Base-by-base conservation (phyloP, 1,140 invertebrate genomes). In the Mercenaria mercenaria region DNA sequence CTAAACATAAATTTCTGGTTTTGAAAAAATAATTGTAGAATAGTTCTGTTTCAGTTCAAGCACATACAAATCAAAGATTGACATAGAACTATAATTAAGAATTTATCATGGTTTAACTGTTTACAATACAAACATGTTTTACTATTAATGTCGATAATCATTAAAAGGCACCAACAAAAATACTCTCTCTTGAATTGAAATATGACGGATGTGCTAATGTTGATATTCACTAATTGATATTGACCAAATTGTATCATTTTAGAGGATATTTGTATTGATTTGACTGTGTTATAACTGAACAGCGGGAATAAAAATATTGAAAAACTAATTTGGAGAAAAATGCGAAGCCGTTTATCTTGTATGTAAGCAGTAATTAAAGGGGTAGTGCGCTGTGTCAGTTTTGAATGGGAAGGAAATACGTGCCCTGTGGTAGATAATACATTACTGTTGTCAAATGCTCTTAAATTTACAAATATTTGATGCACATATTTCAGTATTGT, bases 311-410 rank as follows among this genome's bases (percentile, higher is more conserved):
- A 72, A 72, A 72, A 72, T 72, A 72, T 72, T 41, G 67, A 37
- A 72, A 72, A 72, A 72, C 34, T 37, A 72, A 37, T 72, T 72
- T 72, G 18, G 67, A 72, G 34, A 41, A 72, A 72, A 39, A 72
- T 41, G 67, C 67, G 34, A n/a, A 72, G 67, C 34, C 34, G 23
- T 72, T 72, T 72, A 72, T 72, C 34, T n/a, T 20, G 18, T 72
- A 13, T 72, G 32, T 72, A 72, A 72, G 67, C 67, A 37, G 67
- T 72, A 72, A 72, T 72, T 72, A 72, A 72, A 72, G 67, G 67
- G 67, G 67, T 3, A 20, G 67, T 72, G 26, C 39, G 18, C 34
- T 39, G 18, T 72, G 67, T 20, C 61, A 67, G 15, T 59, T 39
- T 18, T 39, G 34, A 39, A 39, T 39, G 34, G 37, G 10, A n/a